These are phyloP conservation scores for Conopomorpha cramerella DNA, from an alignment of 1,140 invertebrate genomes.

Conservation along the genomic window DNA sequence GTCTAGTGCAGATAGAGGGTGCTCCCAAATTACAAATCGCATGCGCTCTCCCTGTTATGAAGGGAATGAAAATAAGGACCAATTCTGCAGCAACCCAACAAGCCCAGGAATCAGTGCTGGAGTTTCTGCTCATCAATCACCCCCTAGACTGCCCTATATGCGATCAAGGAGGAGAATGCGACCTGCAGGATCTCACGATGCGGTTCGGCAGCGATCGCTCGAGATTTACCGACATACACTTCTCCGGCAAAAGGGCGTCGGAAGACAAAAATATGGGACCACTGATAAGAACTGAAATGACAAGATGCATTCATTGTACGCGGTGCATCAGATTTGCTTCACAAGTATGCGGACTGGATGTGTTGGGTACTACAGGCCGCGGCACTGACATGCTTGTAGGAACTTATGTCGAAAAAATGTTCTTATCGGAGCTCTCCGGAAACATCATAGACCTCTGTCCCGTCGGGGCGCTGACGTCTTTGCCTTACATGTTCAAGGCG, in stretches of 20 bases:
- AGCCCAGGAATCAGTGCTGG: conserved; percentile 96
- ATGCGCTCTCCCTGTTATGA: conserved; percentile 78
- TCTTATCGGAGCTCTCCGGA: conserved; percentile 95
- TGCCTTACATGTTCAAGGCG: conserved; percentile 90
- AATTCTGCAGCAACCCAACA: conserved; percentile 64
- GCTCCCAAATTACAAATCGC: conserved; percentile 75
- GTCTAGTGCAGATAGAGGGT: conserved; percentile 78
- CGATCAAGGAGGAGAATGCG: conserved; percentile 99
- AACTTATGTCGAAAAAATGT: conserved; percentile 98
- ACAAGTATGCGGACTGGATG: conserved; percentile 79
- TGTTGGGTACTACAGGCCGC: conserved; percentile 75
- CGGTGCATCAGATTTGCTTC: conserved; percentile 74
- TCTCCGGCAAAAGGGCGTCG: conserved; percentile 85
- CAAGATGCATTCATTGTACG: conserved; percentile 81
- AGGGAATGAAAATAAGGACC: conserved; percentile 75
- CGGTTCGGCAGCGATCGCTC: conserved; percentile 95
- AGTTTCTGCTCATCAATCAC: conserved; percentile 97
- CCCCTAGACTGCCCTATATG: conserved; percentile 99
- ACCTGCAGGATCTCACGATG: conserved; percentile 97
- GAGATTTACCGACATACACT: conserved; percentile 91
- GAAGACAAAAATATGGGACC: conserved; percentile 82
- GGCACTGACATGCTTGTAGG: conserved; percentile 79
- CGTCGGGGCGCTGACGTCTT: conserved; percentile 96
- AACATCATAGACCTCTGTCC: conserved; percentile 99
- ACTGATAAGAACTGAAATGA: conserved; percentile 81